Percentiles rank a stretch among this genome's conserved stretches.
Evolutionary conservation across 2,888 invertebrate species (phyloP).

Genomic region (Blastobasis lacticolella): DNA sequence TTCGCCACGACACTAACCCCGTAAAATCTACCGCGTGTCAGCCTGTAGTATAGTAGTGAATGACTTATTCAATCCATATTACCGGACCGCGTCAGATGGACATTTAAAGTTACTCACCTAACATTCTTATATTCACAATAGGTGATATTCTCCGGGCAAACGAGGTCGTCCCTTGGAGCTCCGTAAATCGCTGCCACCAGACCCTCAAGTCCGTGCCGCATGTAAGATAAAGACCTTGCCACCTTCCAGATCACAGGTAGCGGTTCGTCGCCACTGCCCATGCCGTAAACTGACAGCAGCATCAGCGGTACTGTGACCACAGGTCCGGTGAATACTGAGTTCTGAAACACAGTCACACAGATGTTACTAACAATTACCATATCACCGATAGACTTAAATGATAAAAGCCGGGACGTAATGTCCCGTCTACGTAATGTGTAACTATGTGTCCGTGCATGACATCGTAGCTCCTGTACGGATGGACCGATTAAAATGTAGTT

Average conservation of each 20-base stretch:
- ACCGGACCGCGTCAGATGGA: too few relatives aligned
- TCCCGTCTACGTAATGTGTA: too few relatives aligned
- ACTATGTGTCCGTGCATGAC: too few relatives aligned
- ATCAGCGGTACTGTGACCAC: slow-evolving; percentile 90
- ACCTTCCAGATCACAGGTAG: slow-evolving; percentile 84
- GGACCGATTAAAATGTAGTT: too few relatives aligned
- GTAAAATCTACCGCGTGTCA: too few relatives aligned
- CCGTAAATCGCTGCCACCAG: slow-evolving; percentile 87
- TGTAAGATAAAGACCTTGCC: slow-evolving; percentile 87
- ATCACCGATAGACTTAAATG: too few relatives aligned
- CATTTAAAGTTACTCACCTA: slow-evolving; percentile 42
- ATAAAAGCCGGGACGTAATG: background rate
- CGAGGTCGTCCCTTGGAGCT: slow-evolving; percentile 79
- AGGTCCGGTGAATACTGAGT: slow-evolving; percentile 92
- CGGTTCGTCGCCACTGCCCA: slow-evolving; percentile 84
- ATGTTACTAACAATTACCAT: too few relatives aligned
- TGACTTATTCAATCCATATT: too few relatives aligned
- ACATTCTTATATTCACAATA: slow-evolving; percentile 86
- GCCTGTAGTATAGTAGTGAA: too few relatives aligned
- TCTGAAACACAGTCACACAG: slow-evolving; percentile 72
- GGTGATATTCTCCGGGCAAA: slow-evolving; percentile 80
- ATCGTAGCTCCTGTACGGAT: too few relatives aligned
- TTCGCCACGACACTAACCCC: too few relatives aligned
- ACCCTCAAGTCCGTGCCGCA: slow-evolving; percentile 88
- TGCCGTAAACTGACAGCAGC: slow-evolving; percentile 89